These are phyloP conservation scores for Drosophila arawakana DNA, from an alignment of 1,140 invertebrate species.

Conservation along the genomic window DNA sequence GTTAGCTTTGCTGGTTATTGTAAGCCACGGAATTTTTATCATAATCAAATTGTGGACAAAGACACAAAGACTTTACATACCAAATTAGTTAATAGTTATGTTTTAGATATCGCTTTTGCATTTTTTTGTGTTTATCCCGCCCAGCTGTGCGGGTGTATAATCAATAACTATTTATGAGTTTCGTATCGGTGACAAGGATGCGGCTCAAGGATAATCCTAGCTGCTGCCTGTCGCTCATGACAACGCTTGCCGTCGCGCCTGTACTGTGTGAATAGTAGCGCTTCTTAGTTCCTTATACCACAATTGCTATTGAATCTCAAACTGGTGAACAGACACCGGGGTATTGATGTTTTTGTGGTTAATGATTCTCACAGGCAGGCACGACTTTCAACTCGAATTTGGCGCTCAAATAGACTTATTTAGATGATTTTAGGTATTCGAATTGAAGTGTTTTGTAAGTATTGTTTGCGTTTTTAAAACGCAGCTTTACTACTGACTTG, in stretches of 20 bases:
- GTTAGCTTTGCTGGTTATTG: slow-evolving; percentile 50
- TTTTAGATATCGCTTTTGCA: slow-evolving; percentile 70
- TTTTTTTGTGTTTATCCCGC: slow-evolving; percentile 62
- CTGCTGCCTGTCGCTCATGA: slow-evolving; percentile 50
- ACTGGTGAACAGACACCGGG: background rate
- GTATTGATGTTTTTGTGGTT: background rate
- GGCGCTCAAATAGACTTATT: slow-evolving; percentile 84
- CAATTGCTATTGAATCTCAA: slow-evolving; percentile 31
- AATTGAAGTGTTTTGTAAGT: slow-evolving; percentile 70
- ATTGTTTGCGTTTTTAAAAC: slow-evolving; percentile 64
- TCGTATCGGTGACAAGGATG: slow-evolving; percentile 55
- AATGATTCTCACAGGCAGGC: slow-evolving; percentile 36
- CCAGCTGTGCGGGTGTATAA: slow-evolving; percentile 31
- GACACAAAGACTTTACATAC: slow-evolving; percentile 81
- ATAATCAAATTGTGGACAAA: slow-evolving; percentile 64
- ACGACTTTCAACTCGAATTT: slow-evolving; percentile 70
- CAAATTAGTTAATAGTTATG: slow-evolving; percentile 82
- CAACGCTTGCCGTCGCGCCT: slow-evolving; percentile 39
- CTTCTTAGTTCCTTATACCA: slow-evolving; percentile 46
- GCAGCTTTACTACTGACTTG: slow-evolving; percentile 63
- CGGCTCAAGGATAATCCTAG: slow-evolving; percentile 27
- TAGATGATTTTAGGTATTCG: slow-evolving; percentile 74
- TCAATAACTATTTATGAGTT: slow-evolving; percentile 71
- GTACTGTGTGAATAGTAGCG: slow-evolving; percentile 26
- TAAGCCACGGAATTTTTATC: slow-evolving; percentile 45